Evolutionary conservation across 2,888 invertebrate species (phyloP).

Genomic region (Pachydiplax longipennis): DNA sequence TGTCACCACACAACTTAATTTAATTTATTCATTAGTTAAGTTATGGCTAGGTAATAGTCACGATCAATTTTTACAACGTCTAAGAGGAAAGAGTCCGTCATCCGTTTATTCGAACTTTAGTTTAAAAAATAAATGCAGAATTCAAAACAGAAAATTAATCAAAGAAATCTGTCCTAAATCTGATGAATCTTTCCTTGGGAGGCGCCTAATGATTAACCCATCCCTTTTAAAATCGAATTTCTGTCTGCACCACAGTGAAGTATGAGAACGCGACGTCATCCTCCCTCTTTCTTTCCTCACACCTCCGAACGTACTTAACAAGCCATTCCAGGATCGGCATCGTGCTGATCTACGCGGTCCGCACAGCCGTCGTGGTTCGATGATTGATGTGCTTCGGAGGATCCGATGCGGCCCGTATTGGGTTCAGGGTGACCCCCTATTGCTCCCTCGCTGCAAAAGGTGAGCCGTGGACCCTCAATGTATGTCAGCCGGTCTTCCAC

Average conservation of each 20-base stretch:
- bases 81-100: too few species aligned
- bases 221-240: not conserved
- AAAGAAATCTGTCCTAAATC: too few species aligned
- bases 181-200: too few species aligned
- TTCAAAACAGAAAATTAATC: too few species aligned
- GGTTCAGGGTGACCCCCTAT: not conserved
- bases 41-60: too few species aligned
- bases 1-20: too few species aligned
- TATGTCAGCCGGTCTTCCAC: slow-evolving; percentile 13
- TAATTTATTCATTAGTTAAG: too few species aligned
- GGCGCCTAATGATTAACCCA: not conserved
- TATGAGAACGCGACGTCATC: not conserved
- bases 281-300: not conserved
- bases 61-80: too few species aligned
- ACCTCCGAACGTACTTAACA: not conserved
- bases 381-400: not conserved
- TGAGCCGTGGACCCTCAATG: not conserved
- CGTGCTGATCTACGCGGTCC: not conserved
- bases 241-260: not conserved
- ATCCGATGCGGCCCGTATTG: not conserved
- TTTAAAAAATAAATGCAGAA: too few species aligned
- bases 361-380: not conserved
- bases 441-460: not conserved
- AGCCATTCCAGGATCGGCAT: not conserved
- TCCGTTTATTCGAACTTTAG: too few species aligned